phyloP scores from a whole-genome alignment of 2,888 invertebrate genomes.

The Drosophila picticornis region DNA sequence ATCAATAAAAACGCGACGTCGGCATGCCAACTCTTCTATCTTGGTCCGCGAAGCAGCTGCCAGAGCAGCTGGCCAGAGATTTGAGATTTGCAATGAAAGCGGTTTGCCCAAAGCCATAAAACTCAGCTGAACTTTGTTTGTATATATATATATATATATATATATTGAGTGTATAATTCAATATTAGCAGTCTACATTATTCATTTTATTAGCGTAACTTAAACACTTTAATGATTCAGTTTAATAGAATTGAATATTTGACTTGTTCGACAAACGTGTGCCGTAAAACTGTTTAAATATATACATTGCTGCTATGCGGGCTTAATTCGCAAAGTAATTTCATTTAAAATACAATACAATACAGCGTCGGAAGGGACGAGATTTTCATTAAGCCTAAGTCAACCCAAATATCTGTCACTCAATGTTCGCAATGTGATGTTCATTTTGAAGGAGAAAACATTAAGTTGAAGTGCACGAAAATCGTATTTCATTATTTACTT shows the following conservation, averaged over 20 bases:
- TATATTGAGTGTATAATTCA: too few relatives aligned
- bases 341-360: neutral
- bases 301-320: neutral
- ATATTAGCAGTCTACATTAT: slow-evolving; percentile 1
- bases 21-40: slow-evolving; percentile 22
- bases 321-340: neutral
- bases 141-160: too few relatives aligned
- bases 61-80: slow-evolving; percentile 9
- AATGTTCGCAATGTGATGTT: neutral
- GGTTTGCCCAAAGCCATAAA: slow-evolving; percentile 10
- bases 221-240: neutral
- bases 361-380: neutral
- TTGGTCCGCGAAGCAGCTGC: slow-evolving; percentile 8
- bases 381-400: neutral
- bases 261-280: neutral
- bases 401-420: slow-evolving; percentile 1
- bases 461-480: neutral
- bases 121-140: slow-evolving; percentile 1
- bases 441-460: neutral
- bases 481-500: neutral
- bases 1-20: slow-evolving; percentile 56
- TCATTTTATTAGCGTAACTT: neutral
- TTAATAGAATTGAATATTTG: slow-evolving; percentile 1
- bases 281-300: neutral
- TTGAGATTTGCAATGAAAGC: slow-evolving; percentile 14